Base-by-base conservation (phyloP, 2,113 vertebrate species). In the Lanius collurio region DNA sequence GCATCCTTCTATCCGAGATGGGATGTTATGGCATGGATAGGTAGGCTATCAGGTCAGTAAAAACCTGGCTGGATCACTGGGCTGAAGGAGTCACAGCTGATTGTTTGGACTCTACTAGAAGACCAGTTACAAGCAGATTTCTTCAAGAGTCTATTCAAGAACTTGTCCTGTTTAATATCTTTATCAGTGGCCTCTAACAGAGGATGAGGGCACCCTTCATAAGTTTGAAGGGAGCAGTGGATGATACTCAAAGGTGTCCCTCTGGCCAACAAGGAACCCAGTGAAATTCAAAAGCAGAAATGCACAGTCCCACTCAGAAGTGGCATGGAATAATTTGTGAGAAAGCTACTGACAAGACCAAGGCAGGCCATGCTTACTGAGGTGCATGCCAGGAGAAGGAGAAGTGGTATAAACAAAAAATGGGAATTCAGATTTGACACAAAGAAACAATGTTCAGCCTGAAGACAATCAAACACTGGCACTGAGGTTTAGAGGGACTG, bases 351-450 rank as follows among this genome's bases (percentile, higher is more conserved):
- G 26, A 42, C 6, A 57, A 75, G 44, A 50, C 33, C 9, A 4
- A 41, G 44, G 15, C 16, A 37, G 11, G 19, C 28, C 35, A 6
- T 1, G 13, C 15, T 59, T 35, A 85, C 20, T 1, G 1, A 77
- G 19, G 7, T 22, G 44, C 3, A 15, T 0, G 0, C 8, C 59
- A 53, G 24, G 22, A 56, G 41, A 50, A 44, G 1, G 27, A 84
- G 39, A 60, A 64, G 1, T 16, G 37, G 12, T 13, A 47, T 8
- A n/a, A 81, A 24, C 16, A 33, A 4, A 44, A 81, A 30, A 30
- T 12, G 2, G 4, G 6, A 9, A 31, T 14, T 78, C 47, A 19
- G 24, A 41, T 39, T 42, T 62, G 26, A 55, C 5, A 0, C 5
- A 31, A 23, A 16, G 8, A 30, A 74, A 71, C 81, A 35, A 10